Evolutionary conservation across 2,888 invertebrate genomes (phyloP).

Genomic region (Poecilobothrus nobilitatus): DNA sequence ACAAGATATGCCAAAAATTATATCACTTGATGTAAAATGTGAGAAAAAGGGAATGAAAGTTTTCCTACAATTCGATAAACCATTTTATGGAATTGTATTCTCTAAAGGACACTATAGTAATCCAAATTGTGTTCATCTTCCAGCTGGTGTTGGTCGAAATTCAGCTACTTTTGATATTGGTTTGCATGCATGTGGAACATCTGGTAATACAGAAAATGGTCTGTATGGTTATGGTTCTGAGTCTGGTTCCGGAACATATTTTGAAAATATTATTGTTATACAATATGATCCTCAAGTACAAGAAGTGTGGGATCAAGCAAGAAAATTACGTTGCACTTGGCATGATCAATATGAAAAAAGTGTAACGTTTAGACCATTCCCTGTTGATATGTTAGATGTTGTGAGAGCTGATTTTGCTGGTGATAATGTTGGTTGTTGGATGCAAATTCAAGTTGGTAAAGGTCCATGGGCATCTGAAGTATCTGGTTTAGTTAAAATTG

Average conservation of each 20-base stretch:
- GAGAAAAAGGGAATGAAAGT: constrained; percentile 92
- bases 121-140: constrained; percentile 82
- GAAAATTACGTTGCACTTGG: constrained; percentile 88
- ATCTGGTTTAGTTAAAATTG: constrained; percentile 86
- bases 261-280: constrained; percentile 87
- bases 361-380: constrained; percentile 88
- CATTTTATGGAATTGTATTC: constrained; percentile 92
- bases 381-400: constrained; percentile 90
- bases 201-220: constrained; percentile 87
- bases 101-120: constrained; percentile 92
- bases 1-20: constrained; percentile 88
- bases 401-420: constrained; percentile 92
- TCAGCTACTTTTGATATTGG: constrained; percentile 86
- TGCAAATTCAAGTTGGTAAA: constrained; percentile 93
- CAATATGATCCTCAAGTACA: constrained; percentile 91
- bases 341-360: constrained; percentile 93
- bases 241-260: constrained; percentile 83
- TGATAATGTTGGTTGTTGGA: constrained; percentile 94
- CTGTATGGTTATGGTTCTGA: constrained; percentile 78
- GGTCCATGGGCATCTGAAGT: constrained; percentile 95
- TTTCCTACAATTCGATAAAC: constrained; percentile 86
- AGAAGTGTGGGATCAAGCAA: constrained; percentile 92
- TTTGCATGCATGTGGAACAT: constrained; percentile 84
- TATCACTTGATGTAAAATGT: constrained; percentile 86
- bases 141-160: constrained; percentile 76